phyloP scores from a whole-genome alignment of 2,113 vertebrate species.

The Okapia johnstoni region DNA sequence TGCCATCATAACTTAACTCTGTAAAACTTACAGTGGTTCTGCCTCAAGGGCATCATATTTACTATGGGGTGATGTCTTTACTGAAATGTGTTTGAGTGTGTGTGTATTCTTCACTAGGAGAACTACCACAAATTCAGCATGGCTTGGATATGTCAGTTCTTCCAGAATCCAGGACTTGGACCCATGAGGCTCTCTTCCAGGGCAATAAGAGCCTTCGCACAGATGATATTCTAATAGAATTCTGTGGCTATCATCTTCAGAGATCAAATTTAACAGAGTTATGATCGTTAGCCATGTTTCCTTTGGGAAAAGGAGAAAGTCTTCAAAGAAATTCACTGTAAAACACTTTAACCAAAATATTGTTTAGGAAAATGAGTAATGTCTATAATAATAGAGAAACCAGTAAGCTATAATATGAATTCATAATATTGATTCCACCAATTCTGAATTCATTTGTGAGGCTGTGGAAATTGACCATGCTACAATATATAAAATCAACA shows the following conservation, averaged over 20 bases:
- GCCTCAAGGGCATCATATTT: not conserved
- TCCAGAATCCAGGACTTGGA: not conserved
- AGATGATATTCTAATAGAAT: not conserved
- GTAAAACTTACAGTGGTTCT: not conserved
- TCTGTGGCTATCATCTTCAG: not conserved
- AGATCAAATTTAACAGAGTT: not conserved
- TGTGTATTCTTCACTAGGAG: not conserved
- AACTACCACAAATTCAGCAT: too few relatives aligned
- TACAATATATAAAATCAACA: not conserved
- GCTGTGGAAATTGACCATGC: not conserved
- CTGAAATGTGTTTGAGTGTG: not conserved
- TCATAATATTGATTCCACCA: not conserved
- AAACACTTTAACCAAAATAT: not conserved
- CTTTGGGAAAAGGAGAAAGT: not conserved
- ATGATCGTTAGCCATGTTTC: not conserved
- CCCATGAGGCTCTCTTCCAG: not conserved
- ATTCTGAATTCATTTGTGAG: not conserved
- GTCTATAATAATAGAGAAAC: not conserved
- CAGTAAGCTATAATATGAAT: not conserved
- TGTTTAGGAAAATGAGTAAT: not conserved
- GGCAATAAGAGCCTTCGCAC: not conserved
- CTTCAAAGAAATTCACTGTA: not conserved
- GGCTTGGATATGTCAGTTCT: not conserved
- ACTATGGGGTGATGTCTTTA: not conserved
- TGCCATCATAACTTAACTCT: not conserved